phyloP scores from a whole-genome alignment of 2,888 invertebrate genomes.

The Cloeon dipterum region DNA sequence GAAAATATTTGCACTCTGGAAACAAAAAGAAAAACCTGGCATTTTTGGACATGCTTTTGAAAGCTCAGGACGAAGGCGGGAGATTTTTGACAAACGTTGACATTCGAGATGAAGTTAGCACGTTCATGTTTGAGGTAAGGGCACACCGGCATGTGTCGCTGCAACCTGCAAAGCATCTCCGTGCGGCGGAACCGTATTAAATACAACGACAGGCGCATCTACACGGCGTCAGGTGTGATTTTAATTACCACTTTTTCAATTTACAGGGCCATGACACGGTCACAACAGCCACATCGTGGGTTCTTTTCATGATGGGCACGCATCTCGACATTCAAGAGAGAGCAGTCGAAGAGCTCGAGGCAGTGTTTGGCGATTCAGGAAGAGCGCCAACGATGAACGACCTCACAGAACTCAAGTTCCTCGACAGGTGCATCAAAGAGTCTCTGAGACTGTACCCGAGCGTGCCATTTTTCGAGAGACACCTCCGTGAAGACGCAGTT shows the following conservation, averaged over 20 bases:
- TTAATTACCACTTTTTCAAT: no score
- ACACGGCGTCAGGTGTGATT: no score
- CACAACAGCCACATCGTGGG: neutral
- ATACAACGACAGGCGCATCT: no score
- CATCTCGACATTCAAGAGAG: neutral
- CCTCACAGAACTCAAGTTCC: neutral
- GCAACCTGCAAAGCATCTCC: no score
- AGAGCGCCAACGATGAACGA: neutral
- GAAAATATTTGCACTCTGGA: no score
- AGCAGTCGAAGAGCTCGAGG: neutral
- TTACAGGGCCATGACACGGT: constrained; percentile 1
- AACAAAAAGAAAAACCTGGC: neutral
- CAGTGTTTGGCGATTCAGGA: neutral
- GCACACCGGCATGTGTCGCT: no score
- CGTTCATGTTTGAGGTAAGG: constrained; percentile 1
- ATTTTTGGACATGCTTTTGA: neutral
- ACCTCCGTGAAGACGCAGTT: neutral
- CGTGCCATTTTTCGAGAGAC: neutral
- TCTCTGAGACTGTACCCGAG: neutral
- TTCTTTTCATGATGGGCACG: neutral
- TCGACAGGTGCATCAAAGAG: neutral
- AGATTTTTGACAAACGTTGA: neutral
- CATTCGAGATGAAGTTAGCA: neutral
- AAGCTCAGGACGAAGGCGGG: neutral
- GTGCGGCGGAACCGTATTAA: no score